Conservation (phyloP, 2,797 vertebrate species). For the Myotis findleyi region DNA sequence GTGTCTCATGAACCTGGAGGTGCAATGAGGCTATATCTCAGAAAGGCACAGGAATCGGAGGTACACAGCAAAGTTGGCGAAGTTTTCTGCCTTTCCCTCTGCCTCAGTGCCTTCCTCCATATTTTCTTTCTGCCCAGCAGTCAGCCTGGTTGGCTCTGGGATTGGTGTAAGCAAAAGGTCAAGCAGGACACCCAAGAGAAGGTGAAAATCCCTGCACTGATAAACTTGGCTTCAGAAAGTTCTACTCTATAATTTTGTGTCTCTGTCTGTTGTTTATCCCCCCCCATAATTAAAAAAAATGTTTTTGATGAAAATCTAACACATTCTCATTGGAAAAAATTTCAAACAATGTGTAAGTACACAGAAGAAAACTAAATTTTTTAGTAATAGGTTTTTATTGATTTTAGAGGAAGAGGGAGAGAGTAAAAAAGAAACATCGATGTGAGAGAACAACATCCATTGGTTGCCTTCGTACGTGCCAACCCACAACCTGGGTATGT, state of each 20-base stretch:
- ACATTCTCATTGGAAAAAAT: neutral
- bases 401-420: neutral
- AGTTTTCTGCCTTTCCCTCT: neutral
- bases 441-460: neutral
- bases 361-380: slow-evolving; percentile 48
- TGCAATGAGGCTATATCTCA: neutral
- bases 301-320: neutral
- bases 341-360: neutral
- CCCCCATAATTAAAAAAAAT: neutral
- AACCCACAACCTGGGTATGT: neutral
- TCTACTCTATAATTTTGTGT: neutral
- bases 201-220: neutral
- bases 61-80: neutral
- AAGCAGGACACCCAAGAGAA: neutral
- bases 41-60: neutral
- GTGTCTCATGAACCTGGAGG: neutral
- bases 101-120: neutral
- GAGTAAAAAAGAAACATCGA: neutral
- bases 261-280: neutral
- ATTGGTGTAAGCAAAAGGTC: neutral
- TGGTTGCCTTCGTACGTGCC: neutral
- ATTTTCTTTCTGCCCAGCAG: neutral
- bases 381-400: neutral
- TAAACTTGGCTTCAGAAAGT: neutral
- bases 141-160: neutral